Conservation (phyloP, 2,888 invertebrate species). For the Eucera pruinosa region DNA sequence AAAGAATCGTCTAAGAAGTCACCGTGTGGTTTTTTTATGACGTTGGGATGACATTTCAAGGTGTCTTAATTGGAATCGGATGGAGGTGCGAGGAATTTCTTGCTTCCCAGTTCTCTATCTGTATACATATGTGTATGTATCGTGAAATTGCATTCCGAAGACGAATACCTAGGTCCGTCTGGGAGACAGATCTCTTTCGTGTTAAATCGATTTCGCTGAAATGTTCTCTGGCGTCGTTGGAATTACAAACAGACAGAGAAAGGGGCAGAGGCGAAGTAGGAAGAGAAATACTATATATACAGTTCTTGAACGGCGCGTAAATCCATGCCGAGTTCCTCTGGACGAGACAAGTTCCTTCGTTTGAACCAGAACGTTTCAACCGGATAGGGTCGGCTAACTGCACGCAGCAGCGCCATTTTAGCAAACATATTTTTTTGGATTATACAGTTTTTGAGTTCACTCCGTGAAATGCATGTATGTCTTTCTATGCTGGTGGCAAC, state of each 20-base stretch:
- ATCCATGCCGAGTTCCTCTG: conserved; percentile 29
- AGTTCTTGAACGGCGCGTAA: conserved; percentile 36
- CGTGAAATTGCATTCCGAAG: conserved; percentile 52
- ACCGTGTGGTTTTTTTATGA: conserved; percentile 31
- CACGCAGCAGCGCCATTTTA: neutral
- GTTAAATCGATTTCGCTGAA: conserved; percentile 60
- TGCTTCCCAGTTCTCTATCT: conserved; percentile 31
- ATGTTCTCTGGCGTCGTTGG: conserved; percentile 3
- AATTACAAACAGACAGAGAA: conserved; percentile 2
- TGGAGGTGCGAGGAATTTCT: conserved; percentile 46
- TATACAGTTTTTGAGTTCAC: conserved; percentile 23
- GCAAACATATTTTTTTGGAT: conserved; percentile 24
- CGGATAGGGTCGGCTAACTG: neutral
- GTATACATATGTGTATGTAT: conserved; percentile 14
- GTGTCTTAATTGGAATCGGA: conserved; percentile 62
- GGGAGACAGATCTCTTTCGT: conserved; percentile 42
- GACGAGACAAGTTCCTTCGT: conserved; percentile 28
- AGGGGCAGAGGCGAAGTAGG: neutral
- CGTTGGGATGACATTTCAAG: conserved; percentile 31
- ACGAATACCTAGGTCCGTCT: conserved; percentile 42
- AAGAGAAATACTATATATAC: neutral
- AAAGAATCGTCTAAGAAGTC: neutral
- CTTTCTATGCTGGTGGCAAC: conserved; percentile 16
- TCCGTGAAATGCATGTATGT: conserved; percentile 1
- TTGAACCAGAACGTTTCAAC: conserved; percentile 7